Percentiles rank a stretch among this genome's conserved stretches.
phyloP scores from a whole-genome alignment of 2,113 vertebrate species.

The Aepyceros melampus region DNA sequence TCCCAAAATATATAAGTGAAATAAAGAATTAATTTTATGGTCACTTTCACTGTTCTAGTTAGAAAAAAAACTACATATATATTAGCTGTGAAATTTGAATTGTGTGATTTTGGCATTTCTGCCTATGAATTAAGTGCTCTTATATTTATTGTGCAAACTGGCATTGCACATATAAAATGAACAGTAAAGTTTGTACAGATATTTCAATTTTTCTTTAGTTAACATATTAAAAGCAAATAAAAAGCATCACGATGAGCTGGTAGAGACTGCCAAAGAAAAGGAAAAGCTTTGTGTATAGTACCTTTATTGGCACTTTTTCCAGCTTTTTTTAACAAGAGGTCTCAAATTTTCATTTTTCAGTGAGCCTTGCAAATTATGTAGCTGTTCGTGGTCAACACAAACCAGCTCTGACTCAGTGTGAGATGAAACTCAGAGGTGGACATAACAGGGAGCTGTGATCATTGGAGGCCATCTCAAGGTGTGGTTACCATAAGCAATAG shows the following conservation, averaged over 20 bases:
- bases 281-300: background rate
- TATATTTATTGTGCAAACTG: background rate
- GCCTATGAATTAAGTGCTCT: background rate
- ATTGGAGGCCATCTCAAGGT: background rate
- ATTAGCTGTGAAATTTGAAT: background rate
- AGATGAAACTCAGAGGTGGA: background rate
- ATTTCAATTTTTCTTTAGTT: background rate
- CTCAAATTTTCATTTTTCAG: background rate
- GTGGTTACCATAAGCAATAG: background rate
- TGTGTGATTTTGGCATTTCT: background rate
- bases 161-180: background rate
- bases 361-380: background rate
- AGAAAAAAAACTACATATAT: background rate
- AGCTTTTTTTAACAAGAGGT: background rate
- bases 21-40: background rate
- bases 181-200: background rate
- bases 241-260: background rate
- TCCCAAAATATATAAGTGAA: background rate
- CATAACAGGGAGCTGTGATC: background rate
- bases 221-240: background rate
- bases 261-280: background rate
- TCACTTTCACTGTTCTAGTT: background rate
- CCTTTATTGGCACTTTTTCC: background rate
- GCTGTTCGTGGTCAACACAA: background rate
- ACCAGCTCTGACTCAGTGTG: background rate